phyloP scores from a whole-genome alignment of 2,888 invertebrate genomes.

The Diploptera punctata region DNA sequence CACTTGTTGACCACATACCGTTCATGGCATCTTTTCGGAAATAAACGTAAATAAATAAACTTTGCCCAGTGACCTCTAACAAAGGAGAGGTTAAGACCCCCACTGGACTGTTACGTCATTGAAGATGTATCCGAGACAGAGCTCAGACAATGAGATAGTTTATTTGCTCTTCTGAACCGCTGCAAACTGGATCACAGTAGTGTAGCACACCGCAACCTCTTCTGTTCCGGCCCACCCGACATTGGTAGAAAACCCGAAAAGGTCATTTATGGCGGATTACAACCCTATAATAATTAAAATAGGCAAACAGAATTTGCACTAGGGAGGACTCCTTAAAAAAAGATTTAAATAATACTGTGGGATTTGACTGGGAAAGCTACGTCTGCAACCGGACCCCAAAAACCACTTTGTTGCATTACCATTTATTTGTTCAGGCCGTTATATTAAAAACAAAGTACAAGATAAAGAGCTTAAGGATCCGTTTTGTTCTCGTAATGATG shows the following conservation, averaged over 20 bases:
- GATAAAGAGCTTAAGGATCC: slow-evolving; percentile 15
- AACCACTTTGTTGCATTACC: slow-evolving; percentile 18
- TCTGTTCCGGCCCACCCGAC: neutral
- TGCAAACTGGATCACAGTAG: neutral
- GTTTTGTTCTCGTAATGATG: slow-evolving; percentile 3
- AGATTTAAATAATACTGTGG: slow-evolving; percentile 14
- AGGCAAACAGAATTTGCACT: neutral
- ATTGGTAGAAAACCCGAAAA: slow-evolving; percentile 12
- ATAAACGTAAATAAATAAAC: too few relatives aligned
- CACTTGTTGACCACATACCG: too few relatives aligned
- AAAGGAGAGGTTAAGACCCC: too few relatives aligned
- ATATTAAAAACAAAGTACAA: slow-evolving; percentile 1
- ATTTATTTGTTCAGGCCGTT: neutral
- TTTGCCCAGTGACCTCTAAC: too few relatives aligned
- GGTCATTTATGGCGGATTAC: slow-evolving; percentile 21
- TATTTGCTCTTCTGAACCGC: too few relatives aligned
- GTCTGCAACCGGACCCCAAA: neutral
- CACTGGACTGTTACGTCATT: too few relatives aligned
- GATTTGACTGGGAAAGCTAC: neutral
- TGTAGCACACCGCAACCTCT: neutral
- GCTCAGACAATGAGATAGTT: too few relatives aligned
- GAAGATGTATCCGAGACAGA: too few relatives aligned
- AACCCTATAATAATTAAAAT: slow-evolving; percentile 15
- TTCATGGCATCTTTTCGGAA: too few relatives aligned
- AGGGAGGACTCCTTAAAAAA: neutral